These are phyloP conservation scores for Agonopterix heracliana DNA, from an alignment of 2,888 invertebrate species.

Conservation along the genomic window DNA sequence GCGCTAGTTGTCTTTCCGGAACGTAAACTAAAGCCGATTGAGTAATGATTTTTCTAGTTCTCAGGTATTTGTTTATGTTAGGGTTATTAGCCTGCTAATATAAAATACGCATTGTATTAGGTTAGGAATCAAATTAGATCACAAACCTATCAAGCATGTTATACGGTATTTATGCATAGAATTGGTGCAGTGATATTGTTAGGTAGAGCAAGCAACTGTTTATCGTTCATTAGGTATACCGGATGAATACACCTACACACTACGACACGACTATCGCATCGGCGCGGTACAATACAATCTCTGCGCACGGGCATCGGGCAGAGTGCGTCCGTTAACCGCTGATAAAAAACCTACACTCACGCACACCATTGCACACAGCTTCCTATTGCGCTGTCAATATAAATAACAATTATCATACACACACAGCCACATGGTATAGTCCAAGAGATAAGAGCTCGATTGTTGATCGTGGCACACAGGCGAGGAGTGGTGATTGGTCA, in stretches of 20 bases:
- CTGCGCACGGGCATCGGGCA: slow-evolving; percentile 48
- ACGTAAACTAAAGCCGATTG: neutral
- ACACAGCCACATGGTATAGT: slow-evolving; percentile 29
- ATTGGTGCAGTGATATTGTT: no score
- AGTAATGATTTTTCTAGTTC: no score
- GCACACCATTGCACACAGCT: slow-evolving; percentile 36
- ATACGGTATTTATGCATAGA: no score
- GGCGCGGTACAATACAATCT: slow-evolving; percentile 33
- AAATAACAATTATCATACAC: slow-evolving; percentile 50
- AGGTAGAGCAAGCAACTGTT: slow-evolving; percentile 1
- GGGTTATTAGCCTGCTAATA: no score
- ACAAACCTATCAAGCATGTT: no score
- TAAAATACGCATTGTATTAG: no score
- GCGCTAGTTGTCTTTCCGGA: slow-evolving; percentile 11
- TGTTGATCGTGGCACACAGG: slow-evolving; percentile 35
- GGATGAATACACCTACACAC: slow-evolving; percentile 59
- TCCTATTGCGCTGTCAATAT: slow-evolving; percentile 48
- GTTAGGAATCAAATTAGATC: no score
- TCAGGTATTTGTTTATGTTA: no score
- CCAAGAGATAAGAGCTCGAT: slow-evolving; percentile 39
- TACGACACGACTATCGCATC: slow-evolving; percentile 21
- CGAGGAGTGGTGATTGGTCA: slow-evolving; percentile 47
- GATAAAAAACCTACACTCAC: slow-evolving; percentile 51
- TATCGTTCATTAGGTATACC: slow-evolving; percentile 34
- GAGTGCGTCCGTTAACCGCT: slow-evolving; percentile 58